phyloP scores from a whole-genome alignment of 2,113 vertebrate genomes.

The Daphoenositta chrysoptera region DNA sequence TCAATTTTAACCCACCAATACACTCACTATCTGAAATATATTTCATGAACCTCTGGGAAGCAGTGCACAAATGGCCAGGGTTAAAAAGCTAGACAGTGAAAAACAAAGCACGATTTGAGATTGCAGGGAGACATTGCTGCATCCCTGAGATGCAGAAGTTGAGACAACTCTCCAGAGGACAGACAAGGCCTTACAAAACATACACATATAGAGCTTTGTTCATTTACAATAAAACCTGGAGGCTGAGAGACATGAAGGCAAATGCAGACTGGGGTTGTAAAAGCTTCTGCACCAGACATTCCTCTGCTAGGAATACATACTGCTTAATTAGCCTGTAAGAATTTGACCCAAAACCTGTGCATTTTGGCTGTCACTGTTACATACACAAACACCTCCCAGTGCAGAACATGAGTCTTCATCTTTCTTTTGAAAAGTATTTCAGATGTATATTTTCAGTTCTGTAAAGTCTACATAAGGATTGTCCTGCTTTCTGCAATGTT shows the following conservation, averaged over 20 bases:
- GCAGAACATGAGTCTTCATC: neutral
- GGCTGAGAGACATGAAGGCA: neutral
- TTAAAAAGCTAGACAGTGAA: neutral
- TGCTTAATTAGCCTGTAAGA: neutral
- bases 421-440: neutral
- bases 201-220: no score
- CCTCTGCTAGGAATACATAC: neutral
- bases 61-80: neutral
- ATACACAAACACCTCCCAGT: neutral
- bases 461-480: neutral
- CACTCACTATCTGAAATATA: neutral
- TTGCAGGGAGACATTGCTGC: neutral
- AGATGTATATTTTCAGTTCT: neutral
- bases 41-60: neutral
- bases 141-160: neutral
- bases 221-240: neutral
- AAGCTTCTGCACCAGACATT: neutral
- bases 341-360: neutral
- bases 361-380: neutral
- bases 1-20: neutral
- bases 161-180: neutral
- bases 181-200: neutral
- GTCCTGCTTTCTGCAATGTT: neutral
- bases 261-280: neutral
- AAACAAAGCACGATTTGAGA: neutral